A percentile compares a stretch with the other conserved stretches of the same genome.
Evolutionary conservation across 2,113 vertebrate genomes (phyloP).

Genomic region (Terrapene triunguis): DNA sequence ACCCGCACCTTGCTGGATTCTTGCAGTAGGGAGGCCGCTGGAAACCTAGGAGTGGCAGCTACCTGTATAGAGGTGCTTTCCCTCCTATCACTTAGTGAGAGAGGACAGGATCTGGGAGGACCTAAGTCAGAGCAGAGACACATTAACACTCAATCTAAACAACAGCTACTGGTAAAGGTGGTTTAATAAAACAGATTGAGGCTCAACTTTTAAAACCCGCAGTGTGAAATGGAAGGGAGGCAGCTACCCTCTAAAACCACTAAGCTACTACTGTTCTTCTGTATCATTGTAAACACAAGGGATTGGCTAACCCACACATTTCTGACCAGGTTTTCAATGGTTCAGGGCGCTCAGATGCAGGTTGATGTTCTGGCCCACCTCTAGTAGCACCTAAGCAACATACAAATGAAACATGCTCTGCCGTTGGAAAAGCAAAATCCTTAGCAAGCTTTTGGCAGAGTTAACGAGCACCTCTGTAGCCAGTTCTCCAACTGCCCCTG

Average conservation of each 20-base stretch:
- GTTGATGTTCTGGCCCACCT: background rate
- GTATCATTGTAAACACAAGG: background rate
- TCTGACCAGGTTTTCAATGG: background rate
- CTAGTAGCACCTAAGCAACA: background rate
- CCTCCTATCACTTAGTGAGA: background rate
- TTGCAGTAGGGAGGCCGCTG: background rate
- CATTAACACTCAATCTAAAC: background rate
- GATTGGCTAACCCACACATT: background rate
- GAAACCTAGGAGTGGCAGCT: background rate
- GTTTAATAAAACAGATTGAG: background rate
- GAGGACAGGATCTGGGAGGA: no score
- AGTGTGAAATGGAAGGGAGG: background rate
- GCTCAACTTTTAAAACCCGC: background rate
- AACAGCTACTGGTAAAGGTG: background rate
- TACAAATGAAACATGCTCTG: background rate
- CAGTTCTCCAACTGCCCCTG: background rate
- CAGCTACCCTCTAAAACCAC: background rate
- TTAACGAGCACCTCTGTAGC: background rate
- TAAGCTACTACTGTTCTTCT: background rate
- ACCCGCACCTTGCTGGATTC: background rate
- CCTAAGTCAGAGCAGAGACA: background rate
- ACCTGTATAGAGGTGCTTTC: no score
- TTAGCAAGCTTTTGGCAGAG: background rate
- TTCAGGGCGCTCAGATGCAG: accelerated
- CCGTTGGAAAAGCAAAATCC: background rate